Conservation (phyloP, 2,888 invertebrate genomes). For the Dynastes hyllus region DNA sequence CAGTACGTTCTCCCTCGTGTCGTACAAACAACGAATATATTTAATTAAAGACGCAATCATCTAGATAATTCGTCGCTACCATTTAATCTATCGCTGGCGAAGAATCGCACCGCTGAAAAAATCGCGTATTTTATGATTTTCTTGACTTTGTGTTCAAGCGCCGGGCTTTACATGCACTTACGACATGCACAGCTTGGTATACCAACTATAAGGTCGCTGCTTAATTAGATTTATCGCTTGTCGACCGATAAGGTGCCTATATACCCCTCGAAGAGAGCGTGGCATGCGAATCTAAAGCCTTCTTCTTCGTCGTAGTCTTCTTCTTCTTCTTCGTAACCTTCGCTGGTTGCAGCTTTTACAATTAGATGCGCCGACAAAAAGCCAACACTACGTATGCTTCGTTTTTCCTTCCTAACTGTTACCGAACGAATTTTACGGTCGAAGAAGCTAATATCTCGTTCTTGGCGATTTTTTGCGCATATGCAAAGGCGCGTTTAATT, state of each 20-base stretch:
- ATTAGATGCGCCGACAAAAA: constrained; percentile 30
- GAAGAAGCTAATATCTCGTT: no score
- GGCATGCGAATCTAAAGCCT: constrained; percentile 11
- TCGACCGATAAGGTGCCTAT: constrained; percentile 39
- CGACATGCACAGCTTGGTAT: constrained; percentile 2
- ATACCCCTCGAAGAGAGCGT: neutral
- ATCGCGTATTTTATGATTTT: constrained; percentile 57
- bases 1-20: neutral
- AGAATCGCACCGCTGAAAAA: neutral
- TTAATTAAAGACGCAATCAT: constrained; percentile 42
- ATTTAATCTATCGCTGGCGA: constrained; percentile 11
- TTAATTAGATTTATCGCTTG: constrained; percentile 47
- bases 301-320: neutral
- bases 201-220: neutral
- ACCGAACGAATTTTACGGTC: constrained; percentile 15
- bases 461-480: no score
- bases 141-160: constrained; percentile 55
- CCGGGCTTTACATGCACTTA: constrained; percentile 55
- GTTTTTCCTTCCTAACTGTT: no score
- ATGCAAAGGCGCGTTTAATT: no score
- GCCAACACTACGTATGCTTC: neutral
- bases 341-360: neutral
- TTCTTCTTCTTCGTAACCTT: neutral
- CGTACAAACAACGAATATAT: constrained; percentile 24
- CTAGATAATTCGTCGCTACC: constrained; percentile 30